Base-by-base conservation (phyloP, 2,797 vertebrate genomes). In the Brachyalestes nurse region DNA sequence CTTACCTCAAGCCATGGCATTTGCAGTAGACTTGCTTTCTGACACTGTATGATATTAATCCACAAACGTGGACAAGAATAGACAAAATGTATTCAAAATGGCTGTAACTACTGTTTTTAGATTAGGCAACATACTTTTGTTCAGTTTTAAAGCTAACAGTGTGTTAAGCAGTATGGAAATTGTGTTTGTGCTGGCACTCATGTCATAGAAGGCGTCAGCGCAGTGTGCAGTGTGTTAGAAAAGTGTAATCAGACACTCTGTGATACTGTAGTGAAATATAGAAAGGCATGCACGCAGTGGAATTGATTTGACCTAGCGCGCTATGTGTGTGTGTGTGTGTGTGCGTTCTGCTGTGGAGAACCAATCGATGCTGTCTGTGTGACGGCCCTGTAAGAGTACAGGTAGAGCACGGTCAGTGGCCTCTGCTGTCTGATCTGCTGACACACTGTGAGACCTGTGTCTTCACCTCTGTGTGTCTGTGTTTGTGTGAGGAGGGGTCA, bases 261-360 rank as follows among this genome's bases (percentile, higher is more conserved):
- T 66, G 53, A 65, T 28, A 73, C 75, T 82, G 42, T 42, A 13
- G 73, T 51, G 55, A 76, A 73, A 82, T 82, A 77, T 66, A 82
- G 75, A 82, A 82, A 66, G 53, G 75, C 69, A 73, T 28, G 66
- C 61, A 7, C 38, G 21, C 66, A 65, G 74, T 72, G 57, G 28
- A 61, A 81, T 81, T 57, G 80, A 81, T 81, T 77, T 34, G 74
- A 81, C 65, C 62, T 47, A 28, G 67, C 51, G 51, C 60, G 64
- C 28, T 51, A 64, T 12, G 42, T 34, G 53, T 61, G 65, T 25
- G 53, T 69, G 72, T 57, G 12, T 60, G 40, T 72, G 67, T 60
- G 23, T 19, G 61, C 67, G 34, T 49, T 38, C 42, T 64, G 60
- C 25, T 19, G 34, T 23, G n/a, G 28, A 55, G n/a, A 28, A 53